Evolutionary conservation across 2,113 vertebrate genomes (phyloP).

Genomic region (Passer domesticus): DNA sequence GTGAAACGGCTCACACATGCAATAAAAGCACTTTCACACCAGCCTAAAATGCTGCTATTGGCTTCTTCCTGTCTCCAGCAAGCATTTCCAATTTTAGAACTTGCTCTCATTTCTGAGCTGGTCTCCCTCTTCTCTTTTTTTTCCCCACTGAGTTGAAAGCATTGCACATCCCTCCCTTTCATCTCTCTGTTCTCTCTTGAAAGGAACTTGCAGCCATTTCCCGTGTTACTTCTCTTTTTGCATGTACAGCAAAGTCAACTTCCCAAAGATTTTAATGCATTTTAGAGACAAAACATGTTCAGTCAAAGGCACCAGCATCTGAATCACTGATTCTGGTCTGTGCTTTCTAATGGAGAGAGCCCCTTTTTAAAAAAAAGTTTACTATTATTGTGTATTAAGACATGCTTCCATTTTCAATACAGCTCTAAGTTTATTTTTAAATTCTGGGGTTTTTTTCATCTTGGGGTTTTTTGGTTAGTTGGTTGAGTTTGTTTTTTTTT

Average conservation of each 20-base stretch:
- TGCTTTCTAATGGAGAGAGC: neutral
- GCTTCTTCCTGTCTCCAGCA: neutral
- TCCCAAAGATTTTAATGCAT: neutral
- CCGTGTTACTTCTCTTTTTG: neutral
- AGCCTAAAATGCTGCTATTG: neutral
- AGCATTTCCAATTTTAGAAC: conserved; percentile 19
- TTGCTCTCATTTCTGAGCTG: neutral
- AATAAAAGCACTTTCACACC: conserved; percentile 3
- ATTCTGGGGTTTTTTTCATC: neutral
- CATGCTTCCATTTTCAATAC: neutral
- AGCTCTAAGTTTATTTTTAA: neutral
- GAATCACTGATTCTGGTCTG: neutral
- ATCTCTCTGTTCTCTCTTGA: neutral
- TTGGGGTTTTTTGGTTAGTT: neutral
- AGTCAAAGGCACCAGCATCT: neutral
- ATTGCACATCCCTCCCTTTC: neutral
- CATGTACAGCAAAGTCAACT: neutral
- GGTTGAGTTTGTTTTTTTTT: neutral
- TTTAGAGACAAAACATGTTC: neutral
- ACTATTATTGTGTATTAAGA: neutral
- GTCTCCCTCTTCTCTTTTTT: neutral
- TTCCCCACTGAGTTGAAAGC: neutral
- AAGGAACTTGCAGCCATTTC: neutral
- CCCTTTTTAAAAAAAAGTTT: neutral
- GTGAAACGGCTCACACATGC: neutral